Percentiles rank a stretch among this genome's conserved stretches.
Evolutionary conservation across 1,140 invertebrate species (phyloP).

Genomic region (Ectropis grisescens): DNA sequence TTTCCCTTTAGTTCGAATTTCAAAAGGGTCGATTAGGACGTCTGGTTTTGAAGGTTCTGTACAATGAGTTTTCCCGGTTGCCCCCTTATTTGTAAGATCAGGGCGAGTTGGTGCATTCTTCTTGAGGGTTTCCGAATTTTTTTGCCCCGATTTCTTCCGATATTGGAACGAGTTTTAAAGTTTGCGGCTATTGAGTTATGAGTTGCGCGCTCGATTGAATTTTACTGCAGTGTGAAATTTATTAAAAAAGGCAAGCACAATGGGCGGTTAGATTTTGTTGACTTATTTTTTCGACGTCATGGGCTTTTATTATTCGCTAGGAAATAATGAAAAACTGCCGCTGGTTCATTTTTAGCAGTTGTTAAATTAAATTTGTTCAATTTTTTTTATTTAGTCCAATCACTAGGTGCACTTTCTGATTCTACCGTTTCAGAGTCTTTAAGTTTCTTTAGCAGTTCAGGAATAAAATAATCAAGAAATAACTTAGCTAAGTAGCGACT

Average conservation of each 20-base stretch:
- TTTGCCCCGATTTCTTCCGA: constrained; percentile 34
- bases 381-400: too few relatives aligned
- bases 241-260: too few relatives aligned
- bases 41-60: constrained; percentile 62
- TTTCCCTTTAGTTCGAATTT: constrained; percentile 67
- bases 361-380: too few relatives aligned
- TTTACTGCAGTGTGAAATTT: constrained; percentile 32
- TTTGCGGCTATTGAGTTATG: constrained; percentile 54
- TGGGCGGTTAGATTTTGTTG: too few relatives aligned
- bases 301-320: too few relatives aligned
- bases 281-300: neutral
- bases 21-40: constrained; percentile 66
- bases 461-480: too few relatives aligned
- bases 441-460: too few relatives aligned
- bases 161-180: constrained; percentile 42
- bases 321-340: too few relatives aligned
- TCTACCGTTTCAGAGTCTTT: too few relatives aligned
- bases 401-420: too few relatives aligned
- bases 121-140: constrained; percentile 30
- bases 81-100: constrained; percentile 51
- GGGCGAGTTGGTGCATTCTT: constrained; percentile 23
- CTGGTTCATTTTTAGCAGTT: too few relatives aligned
- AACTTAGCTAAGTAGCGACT: too few relatives aligned
- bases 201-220: constrained; percentile 39
- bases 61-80: constrained; percentile 48